phyloP scores from a whole-genome alignment of 2,888 invertebrate species.

The Drymonia ruficornis region DNA sequence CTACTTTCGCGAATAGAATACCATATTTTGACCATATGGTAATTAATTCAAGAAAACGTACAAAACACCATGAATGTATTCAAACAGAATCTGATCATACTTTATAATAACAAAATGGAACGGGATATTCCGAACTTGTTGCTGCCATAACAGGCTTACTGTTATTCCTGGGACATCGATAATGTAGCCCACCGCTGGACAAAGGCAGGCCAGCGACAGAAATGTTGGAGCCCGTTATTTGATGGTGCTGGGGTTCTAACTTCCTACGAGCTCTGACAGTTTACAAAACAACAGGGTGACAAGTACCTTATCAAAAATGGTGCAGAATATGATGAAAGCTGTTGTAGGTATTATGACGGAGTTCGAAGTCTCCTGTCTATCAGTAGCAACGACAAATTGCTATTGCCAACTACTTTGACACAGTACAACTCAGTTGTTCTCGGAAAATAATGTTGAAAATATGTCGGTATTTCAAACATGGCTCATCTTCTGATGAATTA shows the following conservation, averaged over 20 bases:
- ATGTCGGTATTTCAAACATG: too few species aligned
- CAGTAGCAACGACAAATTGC: too few species aligned
- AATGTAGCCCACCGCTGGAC: constrained; percentile 6
- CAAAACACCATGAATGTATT: constrained; percentile 22
- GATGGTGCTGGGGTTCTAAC: background rate
- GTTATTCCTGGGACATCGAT: constrained; percentile 28
- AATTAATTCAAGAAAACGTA: background rate
- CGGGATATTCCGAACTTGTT: constrained; percentile 33
- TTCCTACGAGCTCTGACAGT: background rate
- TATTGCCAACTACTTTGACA: too few species aligned
- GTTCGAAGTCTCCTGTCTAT: too few species aligned
- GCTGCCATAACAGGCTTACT: constrained; percentile 36
- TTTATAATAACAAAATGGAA: constrained; percentile 39
- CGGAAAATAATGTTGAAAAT: too few species aligned
- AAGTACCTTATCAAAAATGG: too few species aligned
- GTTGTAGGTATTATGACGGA: too few species aligned
- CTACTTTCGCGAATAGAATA: too few species aligned
- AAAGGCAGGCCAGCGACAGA: background rate
- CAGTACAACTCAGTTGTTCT: too few species aligned
- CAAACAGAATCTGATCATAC: constrained; percentile 30
- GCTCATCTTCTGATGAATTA: too few species aligned
- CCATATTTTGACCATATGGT: constrained; percentile 11
- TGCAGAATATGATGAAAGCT: too few species aligned
- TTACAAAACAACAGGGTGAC: too few species aligned
- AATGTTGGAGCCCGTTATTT: background rate